These are phyloP conservation scores for Brachyhypopomus gauderio DNA, from an alignment of 2,113 vertebrate species.

Conservation along the genomic window DNA sequence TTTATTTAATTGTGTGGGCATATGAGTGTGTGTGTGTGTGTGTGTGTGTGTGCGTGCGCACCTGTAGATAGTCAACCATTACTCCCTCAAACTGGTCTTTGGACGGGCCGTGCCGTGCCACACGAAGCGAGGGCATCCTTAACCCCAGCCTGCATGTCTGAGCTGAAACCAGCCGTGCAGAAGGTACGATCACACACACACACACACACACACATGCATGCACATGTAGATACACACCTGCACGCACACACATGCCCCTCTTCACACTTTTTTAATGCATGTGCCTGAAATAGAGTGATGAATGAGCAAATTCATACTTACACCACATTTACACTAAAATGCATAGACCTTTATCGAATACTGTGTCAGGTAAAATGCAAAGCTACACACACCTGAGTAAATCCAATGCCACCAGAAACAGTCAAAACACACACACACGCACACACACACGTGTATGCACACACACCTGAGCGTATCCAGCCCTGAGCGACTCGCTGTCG, in stretches of 20 bases:
- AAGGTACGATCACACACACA: background rate
- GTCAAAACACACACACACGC: background rate
- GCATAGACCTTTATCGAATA: slow-evolving; percentile 14
- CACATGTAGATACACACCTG: background rate
- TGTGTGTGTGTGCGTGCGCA: slow-evolving; percentile 48
- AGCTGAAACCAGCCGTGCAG: slow-evolving; percentile 67
- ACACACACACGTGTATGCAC: background rate
- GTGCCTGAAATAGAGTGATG: no score
- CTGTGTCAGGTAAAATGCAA: background rate
- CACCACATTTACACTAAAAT: no score
- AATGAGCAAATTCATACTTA: no score
- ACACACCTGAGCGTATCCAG: slow-evolving; percentile 79
- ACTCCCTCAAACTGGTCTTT: slow-evolving; percentile 88
- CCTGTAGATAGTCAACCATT: slow-evolving; percentile 86
- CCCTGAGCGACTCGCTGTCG: slow-evolving; percentile 81
- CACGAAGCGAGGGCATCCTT: slow-evolving; percentile 82
- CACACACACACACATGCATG: slow-evolving; percentile 8
- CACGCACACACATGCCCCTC: no score
- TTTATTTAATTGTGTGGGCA: background rate
- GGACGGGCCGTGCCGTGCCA: slow-evolving; percentile 76
- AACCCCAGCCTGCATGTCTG: slow-evolving; percentile 81
- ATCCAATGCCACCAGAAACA: no score
- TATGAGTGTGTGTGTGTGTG: background rate
- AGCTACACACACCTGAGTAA: no score
- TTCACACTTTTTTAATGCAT: no score